A percentile compares a stretch with the other conserved stretches of the same genome.
These are phyloP conservation scores for Incurvaria masculella DNA, from an alignment of 2,888 invertebrate genomes.

Conservation along the genomic window DNA sequence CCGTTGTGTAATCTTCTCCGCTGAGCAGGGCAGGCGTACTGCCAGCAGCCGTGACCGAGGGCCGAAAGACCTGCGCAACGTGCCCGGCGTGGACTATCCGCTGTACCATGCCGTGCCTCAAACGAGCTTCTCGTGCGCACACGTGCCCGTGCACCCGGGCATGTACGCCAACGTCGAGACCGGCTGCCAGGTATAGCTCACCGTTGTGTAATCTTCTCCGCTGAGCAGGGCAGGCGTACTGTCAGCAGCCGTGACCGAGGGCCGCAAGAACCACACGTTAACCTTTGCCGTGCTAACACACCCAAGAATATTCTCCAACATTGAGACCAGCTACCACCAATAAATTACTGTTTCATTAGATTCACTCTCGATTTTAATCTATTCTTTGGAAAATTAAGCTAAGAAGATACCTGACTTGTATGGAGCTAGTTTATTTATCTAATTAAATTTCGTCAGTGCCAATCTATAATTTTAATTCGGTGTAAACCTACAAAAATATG, in stretches of 20 bases:
- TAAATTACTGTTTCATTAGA: no score
- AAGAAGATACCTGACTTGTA: not conserved
- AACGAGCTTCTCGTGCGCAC: slow-evolving; percentile 74
- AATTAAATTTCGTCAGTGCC: slow-evolving; percentile 1
- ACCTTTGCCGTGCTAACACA: no score
- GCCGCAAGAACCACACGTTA: not conserved
- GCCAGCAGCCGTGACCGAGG: no score
- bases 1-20: no score
- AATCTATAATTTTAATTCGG: slow-evolving; percentile 1
- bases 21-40: no score
- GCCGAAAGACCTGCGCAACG: slow-evolving; percentile 74
- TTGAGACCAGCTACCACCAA: no score
- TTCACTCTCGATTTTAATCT: no score
- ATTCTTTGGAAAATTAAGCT: no score
- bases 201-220: no score
- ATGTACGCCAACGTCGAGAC: slow-evolving; percentile 91
- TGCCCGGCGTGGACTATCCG: slow-evolving; percentile 81
- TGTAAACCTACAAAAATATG: slow-evolving; percentile 8
- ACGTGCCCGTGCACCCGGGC: slow-evolving; percentile 77
- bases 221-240: not conserved
- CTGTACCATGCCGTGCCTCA: slow-evolving; percentile 73
- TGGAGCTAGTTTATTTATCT: not conserved
- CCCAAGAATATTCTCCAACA: no score
- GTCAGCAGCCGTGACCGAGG: not conserved
- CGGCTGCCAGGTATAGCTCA: slow-evolving; percentile 68